These are phyloP conservation scores for Macrosiphum euphorbiae DNA, from an alignment of 2,888 invertebrate species.

Conservation along the genomic window DNA sequence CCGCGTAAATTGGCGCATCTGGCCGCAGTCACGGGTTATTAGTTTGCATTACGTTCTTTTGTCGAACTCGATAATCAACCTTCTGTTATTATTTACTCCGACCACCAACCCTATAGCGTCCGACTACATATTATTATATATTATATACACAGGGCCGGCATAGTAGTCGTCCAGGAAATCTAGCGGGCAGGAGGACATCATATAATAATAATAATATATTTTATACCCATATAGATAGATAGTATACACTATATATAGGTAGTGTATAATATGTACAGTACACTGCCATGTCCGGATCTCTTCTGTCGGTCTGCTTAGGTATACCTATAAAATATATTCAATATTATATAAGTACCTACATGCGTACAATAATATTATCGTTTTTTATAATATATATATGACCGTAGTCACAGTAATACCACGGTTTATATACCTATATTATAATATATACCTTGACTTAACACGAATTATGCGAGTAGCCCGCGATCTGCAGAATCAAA, in stretches of 20 bases:
- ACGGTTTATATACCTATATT: no score
- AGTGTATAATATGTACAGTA: background rate
- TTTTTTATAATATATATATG: no score
- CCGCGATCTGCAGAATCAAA: no score
- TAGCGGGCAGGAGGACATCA: background rate
- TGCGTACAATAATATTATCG: no score
- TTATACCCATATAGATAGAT: no score
- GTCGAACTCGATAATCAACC: slow-evolving; percentile 44
- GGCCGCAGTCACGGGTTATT: slow-evolving; percentile 63
- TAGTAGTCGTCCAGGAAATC: background rate
- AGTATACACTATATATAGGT: no score
- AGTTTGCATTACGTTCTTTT: slow-evolving; percentile 62
- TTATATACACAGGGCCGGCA: background rate
- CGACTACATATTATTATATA: background rate
- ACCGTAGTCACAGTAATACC: no score
- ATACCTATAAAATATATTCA: no score
- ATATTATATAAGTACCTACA: no score
- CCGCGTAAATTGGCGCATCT: slow-evolving; percentile 59
- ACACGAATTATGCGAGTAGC: no score
- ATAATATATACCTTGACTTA: no score
- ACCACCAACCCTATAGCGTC: background rate
- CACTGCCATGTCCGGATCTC: background rate
- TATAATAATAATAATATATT: background rate
- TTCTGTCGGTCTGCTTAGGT: no score
- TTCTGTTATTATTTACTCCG: slow-evolving; percentile 64